Evolutionary conservation across 2,113 vertebrate species (phyloP).

Genomic region (Lagenorhynchus albirostris): DNA sequence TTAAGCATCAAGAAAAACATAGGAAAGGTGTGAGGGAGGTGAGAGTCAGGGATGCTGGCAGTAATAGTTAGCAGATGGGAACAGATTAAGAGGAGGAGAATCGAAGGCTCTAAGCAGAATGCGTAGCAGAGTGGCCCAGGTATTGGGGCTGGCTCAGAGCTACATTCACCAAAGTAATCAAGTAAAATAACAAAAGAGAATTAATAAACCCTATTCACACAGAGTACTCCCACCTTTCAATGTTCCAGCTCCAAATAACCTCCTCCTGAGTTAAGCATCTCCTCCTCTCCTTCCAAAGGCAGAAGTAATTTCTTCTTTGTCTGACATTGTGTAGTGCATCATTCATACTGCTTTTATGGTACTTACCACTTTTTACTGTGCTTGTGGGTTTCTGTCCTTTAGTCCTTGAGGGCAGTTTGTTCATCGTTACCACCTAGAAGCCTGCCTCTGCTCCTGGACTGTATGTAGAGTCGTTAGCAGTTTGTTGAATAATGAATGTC

Average conservation of each 20-base stretch:
- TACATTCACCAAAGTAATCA: not conserved
- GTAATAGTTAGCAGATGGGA: not conserved
- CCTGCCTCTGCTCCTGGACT: not conserved
- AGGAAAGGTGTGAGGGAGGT: not conserved
- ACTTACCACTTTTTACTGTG: not conserved
- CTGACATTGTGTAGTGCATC: not conserved
- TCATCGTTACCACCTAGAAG: not conserved
- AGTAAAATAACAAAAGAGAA: not conserved
- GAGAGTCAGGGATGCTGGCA: not conserved
- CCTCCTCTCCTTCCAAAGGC: not conserved
- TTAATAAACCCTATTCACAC: not conserved
- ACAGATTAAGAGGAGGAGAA: not conserved
- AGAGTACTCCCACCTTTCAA: not conserved
- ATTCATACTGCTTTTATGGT: not conserved
- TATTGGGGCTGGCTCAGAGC: not conserved
- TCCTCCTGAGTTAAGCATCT: not conserved
- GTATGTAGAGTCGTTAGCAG: not conserved
- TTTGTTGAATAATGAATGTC: slow-evolving; percentile 9
- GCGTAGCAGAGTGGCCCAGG: not conserved
- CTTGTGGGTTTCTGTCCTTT: not conserved
- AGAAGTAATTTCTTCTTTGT: slow-evolving; percentile 8
- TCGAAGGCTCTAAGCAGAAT: not conserved
- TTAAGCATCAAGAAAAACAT: slow-evolving; percentile 13
- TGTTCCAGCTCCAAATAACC: not conserved
- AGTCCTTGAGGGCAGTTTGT: not conserved